Conservation (phyloP, 2,113 vertebrate species). For the Corvus moneduloides region DNA sequence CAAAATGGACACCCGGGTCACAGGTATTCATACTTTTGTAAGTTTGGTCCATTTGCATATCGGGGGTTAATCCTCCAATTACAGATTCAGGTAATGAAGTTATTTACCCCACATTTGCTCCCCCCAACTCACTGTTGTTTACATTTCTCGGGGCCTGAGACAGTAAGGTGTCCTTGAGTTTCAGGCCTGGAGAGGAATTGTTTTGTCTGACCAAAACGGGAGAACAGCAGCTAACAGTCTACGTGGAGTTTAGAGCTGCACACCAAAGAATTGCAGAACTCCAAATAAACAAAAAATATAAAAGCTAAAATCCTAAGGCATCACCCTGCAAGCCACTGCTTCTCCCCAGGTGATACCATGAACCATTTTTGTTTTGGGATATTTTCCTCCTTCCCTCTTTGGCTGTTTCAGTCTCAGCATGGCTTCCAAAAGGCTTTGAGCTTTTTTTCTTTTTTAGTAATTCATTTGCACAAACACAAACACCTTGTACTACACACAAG, state of each 20-base stretch:
- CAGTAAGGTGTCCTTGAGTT: background rate
- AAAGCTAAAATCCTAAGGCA: background rate
- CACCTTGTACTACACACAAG: background rate
- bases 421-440: background rate
- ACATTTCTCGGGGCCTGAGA: background rate
- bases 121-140: background rate
- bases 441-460: background rate
- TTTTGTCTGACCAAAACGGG: background rate
- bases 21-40: background rate
- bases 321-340: fast-evolving
- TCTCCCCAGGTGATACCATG: too few species aligned
- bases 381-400: background rate
- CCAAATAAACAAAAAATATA: background rate
- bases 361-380: fast-evolving
- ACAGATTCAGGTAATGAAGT: background rate
- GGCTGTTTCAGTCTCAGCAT: background rate
- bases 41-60: background rate
- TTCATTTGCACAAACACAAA: background rate
- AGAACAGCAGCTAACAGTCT: background rate
- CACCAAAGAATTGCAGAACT: background rate
- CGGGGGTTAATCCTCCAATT: background rate
- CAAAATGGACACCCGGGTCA: background rate
- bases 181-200: background rate
- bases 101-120: background rate
- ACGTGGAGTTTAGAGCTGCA: background rate